Evolutionary conservation across 2,888 invertebrate species (phyloP), one percentile per base, ranked within the genome.

Genomic region (Drosophila peninsularis): DNA sequence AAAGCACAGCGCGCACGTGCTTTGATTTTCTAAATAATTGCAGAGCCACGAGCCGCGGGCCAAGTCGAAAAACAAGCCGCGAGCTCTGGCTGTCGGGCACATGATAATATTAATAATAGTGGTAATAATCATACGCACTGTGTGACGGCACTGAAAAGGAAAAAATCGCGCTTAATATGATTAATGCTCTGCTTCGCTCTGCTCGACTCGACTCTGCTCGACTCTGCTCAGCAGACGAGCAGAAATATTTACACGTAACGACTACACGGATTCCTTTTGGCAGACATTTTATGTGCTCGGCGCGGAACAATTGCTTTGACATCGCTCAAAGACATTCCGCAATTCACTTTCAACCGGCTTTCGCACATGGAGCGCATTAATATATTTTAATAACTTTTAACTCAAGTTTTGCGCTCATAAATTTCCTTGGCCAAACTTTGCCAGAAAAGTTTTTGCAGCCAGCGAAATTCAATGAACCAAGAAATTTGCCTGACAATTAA

Each of bases 41-140:
- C 83, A 80, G 74, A 80, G 82, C 49, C 49, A 80, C 85, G 45
- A 39, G 57, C 21, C 21, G 24, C 19, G 37, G 36, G n/a, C 19
- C 21, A 10, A 19, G 61, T 30, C 44, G 63, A 55, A 65, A 63
- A 72, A 54, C 62, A 70, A 69, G 62, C 72, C 70, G 71, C 71
- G 45, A 63, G 72, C 78, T 21, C 27, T 56, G 56, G 50, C 70
- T 62, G 71, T 50, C 71, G 54, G 47, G 82, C 84, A 72, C 85
- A 87, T 87, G 85, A 85, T 84, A 87, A 85, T 85, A 85, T 80
- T 82, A 84, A 85, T 85, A 87, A 85, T 85, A 87, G 82, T 80
- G 84, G 88, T 84, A 85, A 85, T 85, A 85, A 85, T 85, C 87
- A 85, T 87, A 85, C 87, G 84, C 78, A 87, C 82, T 80, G 75